A percentile compares a stretch with the other conserved stretches of the same genome.
Evolutionary conservation across 2,113 vertebrate genomes (phyloP).

Genomic region (Heloderma charlesbogerti): DNA sequence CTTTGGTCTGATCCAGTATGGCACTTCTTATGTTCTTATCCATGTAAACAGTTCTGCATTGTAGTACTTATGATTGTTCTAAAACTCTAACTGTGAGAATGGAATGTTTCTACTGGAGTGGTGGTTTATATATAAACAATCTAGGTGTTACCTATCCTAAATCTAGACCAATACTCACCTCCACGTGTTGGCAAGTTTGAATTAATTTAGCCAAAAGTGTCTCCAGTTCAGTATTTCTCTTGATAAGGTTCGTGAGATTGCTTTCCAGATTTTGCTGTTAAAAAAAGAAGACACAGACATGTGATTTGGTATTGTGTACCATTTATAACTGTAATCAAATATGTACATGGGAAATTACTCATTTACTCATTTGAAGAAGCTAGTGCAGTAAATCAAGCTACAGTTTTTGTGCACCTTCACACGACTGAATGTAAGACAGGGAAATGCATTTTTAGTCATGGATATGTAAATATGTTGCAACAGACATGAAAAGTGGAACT

Average conservation of each 20-base stretch:
- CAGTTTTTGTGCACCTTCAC: neutral
- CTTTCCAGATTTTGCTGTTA: constrained; percentile 95
- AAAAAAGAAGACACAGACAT: constrained; percentile 60
- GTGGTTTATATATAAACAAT: neutral
- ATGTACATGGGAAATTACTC: neutral
- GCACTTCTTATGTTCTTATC: no score
- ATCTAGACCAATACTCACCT: constrained; percentile 83
- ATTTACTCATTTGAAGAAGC: neutral
- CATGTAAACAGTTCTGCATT: neutral
- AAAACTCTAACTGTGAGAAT: neutral
- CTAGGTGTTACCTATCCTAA: constrained; percentile 16
- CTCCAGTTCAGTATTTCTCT: constrained; percentile 98
- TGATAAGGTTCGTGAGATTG: constrained; percentile 96
- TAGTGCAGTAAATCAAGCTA: neutral
- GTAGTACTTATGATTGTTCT: neutral
- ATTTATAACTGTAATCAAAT: constrained; percentile 18
- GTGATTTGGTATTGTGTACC: constrained; percentile 37
- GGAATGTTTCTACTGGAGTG: no score
- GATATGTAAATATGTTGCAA: neutral
- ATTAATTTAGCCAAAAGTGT: constrained; percentile 96
- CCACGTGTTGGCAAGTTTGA: constrained; percentile 97
- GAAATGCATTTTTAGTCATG: neutral
- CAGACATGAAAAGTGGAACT: neutral
- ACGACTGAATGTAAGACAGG: neutral
- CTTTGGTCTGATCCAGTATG: no score